Conservation (phyloP, 2,888 invertebrate genomes). For the Drosophila emarginata region DNA sequence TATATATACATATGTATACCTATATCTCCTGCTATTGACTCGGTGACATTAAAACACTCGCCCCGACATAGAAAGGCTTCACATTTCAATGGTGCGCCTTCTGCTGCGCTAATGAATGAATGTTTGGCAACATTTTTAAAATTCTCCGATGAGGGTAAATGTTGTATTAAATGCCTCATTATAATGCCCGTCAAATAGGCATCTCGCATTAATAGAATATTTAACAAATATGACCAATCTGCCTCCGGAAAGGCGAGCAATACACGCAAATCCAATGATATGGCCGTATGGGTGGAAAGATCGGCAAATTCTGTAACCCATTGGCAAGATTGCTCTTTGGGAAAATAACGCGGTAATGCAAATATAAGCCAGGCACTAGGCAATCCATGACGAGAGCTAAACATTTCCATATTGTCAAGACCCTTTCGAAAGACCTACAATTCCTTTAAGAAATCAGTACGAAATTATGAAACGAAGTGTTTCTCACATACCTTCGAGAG, state of each 20-base stretch:
- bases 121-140: constrained; percentile 80
- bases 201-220: constrained; percentile 89
- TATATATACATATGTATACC: constrained; percentile 48
- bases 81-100: constrained; percentile 82
- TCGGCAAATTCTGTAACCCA: constrained; percentile 83
- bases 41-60: constrained; percentile 84
- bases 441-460: too few species aligned
- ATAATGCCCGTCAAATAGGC: constrained; percentile 86
- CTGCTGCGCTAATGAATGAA: constrained; percentile 79
- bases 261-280: constrained; percentile 88
- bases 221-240: constrained; percentile 89
- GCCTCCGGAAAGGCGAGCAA: constrained; percentile 90
- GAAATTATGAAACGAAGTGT: not conserved
- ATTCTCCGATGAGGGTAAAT: constrained; percentile 83
- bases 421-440: constrained; percentile 84
- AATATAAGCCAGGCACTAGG: constrained; percentile 89
- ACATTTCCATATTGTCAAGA: constrained; percentile 84
- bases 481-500: constrained; percentile 87
- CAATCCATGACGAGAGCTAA: constrained; percentile 84
- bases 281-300: constrained; percentile 85
- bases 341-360: constrained; percentile 86
- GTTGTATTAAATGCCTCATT: constrained; percentile 83
- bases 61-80: constrained; percentile 88
- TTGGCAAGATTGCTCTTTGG: constrained; percentile 81
- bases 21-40: constrained; percentile 73